These are phyloP conservation scores for Motacilla tschutschensis DNA, from an alignment of 2,113 vertebrate species.

Conservation along the genomic window DNA sequence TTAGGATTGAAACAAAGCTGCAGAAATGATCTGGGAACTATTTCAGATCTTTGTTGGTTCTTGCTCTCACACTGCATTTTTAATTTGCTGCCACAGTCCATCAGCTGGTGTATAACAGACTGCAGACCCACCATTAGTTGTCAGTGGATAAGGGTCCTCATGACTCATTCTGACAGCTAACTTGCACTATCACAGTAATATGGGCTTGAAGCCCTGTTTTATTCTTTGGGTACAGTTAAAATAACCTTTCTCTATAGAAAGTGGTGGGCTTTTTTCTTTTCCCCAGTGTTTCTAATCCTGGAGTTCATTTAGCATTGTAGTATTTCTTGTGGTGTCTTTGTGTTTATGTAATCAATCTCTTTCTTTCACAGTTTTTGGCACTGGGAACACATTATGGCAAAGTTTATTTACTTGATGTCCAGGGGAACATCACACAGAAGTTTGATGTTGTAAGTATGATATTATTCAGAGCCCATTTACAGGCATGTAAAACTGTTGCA, in stretches of 20 bases:
- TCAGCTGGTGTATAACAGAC: conserved; percentile 66
- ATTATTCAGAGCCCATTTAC: background rate
- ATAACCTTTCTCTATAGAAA: background rate
- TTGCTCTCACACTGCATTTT: conserved; percentile 74
- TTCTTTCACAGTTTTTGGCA: conserved; percentile 87
- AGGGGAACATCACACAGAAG: conserved; percentile 95
- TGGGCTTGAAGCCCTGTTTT: conserved; percentile 23
- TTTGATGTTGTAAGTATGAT: conserved; percentile 93
- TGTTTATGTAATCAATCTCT: conserved; percentile 31
- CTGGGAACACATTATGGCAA: conserved; percentile 97
- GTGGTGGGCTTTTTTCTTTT: background rate
- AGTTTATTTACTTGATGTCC: conserved; percentile 94
- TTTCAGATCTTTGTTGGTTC: conserved; percentile 61
- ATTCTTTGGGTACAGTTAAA: conserved; percentile 38
- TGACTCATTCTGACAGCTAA: conserved; percentile 73
- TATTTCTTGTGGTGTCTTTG: background rate
- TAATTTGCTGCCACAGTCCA: conserved; percentile 80
- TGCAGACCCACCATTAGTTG: conserved; percentile 54
- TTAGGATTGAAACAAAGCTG: background rate
- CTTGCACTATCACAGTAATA: conserved; percentile 48
- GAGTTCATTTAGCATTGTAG: background rate
- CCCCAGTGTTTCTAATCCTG: background rate
- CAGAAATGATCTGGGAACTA: background rate
- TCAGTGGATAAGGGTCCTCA: conserved; percentile 61
- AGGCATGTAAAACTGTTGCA: background rate